Conservation (phyloP, 2,113 vertebrate genomes). For the Murina feae region DNA sequence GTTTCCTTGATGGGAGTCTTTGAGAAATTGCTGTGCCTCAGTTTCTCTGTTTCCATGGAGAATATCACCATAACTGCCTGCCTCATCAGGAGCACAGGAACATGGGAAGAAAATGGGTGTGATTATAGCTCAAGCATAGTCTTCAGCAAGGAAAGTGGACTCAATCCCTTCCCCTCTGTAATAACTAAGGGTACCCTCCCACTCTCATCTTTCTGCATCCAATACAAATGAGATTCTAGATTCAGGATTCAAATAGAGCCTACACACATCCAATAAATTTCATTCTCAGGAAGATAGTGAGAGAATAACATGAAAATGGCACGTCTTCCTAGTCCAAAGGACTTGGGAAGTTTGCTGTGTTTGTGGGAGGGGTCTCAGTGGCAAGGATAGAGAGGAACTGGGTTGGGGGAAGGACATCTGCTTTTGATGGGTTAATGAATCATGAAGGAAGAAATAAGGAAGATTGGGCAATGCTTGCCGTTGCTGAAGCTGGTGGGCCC, state of each 20-base stretch:
- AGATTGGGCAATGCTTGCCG: accelerated
- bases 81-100: neutral
- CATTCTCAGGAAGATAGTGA: neutral
- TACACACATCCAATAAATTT: neutral
- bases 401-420: accelerated
- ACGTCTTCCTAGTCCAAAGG: neutral
- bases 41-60: neutral
- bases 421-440: neutral
- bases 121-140: neutral
- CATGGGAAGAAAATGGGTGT: neutral
- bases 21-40: neutral
- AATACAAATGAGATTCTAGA: neutral
- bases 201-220: neutral
- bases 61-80: neutral
- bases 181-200: neutral
- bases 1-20: neutral
- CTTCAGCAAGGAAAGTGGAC: neutral
- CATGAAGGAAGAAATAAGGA: neutral
- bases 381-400: neutral
- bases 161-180: neutral
- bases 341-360: neutral
- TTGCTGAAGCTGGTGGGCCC: neutral
- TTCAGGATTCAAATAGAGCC: neutral
- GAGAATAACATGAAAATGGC: neutral
- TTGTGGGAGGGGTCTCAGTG: neutral